Conservation (phyloP, 2,888 invertebrate genomes). For the Drosophila lutescens region DNA sequence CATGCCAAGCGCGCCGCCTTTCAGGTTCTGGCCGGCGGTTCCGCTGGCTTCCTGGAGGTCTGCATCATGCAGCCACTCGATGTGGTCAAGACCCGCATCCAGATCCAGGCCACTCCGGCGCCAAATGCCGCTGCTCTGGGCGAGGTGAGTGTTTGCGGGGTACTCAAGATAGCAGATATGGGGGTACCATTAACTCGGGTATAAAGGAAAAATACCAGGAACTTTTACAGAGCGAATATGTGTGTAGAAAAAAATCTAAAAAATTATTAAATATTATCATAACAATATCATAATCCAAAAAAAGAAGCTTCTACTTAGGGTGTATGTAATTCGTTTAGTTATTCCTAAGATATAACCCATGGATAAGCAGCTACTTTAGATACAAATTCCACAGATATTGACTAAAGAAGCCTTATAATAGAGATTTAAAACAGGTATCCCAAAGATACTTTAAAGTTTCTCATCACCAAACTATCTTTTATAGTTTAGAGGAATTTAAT, state of each 20-base stretch:
- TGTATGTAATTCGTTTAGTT: no score
- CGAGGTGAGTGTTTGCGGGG: conserved; percentile 67
- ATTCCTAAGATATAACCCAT: no score
- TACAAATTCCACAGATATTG: no score
- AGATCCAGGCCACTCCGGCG: conserved; percentile 86
- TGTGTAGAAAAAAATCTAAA: no score
- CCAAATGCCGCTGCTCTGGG: conserved; percentile 15
- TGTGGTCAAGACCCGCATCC: conserved; percentile 95
- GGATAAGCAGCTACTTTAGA: no score
- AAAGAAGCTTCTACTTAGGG: no score
- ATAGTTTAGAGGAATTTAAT: neutral
- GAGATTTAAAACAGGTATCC: neutral
- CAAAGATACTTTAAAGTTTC: neutral
- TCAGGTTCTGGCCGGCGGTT: conserved; percentile 90
- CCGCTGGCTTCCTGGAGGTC: conserved; percentile 97
- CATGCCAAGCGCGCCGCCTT: conserved; percentile 77
- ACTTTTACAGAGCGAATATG: no score
- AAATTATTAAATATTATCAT: no score
- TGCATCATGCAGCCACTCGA: conserved; percentile 98
- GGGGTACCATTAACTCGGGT: neutral
- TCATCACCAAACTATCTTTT: neutral
- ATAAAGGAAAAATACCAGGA: no score
- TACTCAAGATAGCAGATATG: neutral
- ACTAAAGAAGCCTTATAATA: no score
- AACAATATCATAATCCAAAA: no score